Percentiles rank a stretch among this genome's conserved stretches.
These are phyloP conservation scores for Sus cebifrons DNA, from an alignment of 2,797 vertebrate genomes.

Conservation along the genomic window DNA sequence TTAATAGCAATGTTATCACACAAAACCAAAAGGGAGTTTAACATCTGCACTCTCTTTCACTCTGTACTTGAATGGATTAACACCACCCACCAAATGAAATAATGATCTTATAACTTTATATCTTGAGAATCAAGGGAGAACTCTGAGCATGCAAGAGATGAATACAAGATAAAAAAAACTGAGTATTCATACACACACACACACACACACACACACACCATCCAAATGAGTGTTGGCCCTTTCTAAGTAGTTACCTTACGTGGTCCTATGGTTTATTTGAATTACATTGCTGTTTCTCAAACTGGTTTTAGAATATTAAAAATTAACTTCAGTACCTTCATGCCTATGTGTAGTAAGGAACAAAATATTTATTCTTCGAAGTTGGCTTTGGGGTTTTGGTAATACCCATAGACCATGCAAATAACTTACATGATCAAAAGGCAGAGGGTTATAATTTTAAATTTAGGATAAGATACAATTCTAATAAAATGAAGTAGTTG, in stretches of 20 bases:
- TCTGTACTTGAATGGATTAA: not conserved
- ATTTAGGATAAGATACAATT: slow-evolving; percentile 34
- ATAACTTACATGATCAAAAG: slow-evolving; percentile 22
- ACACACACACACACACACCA: not conserved
- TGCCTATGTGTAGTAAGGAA: slow-evolving; percentile 2
- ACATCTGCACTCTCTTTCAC: not conserved
- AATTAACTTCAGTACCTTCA: slow-evolving; percentile 40
- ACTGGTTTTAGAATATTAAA: slow-evolving; percentile 55
- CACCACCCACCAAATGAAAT: slow-evolving; percentile 2
- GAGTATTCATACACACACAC: not conserved
- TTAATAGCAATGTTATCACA: not conserved
- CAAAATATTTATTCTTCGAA: slow-evolving; percentile 60
- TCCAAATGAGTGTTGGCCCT: slow-evolving; percentile 48
- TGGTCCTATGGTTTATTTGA: not conserved
- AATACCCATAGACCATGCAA: not conserved
- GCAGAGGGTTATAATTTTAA: slow-evolving; percentile 7
- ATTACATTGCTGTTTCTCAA: not conserved
- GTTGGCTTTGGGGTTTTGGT: slow-evolving; percentile 33
- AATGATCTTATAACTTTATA: not conserved
- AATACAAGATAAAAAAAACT: slow-evolving; percentile 24
- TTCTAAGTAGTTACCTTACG: not conserved
- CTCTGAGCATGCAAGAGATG: not conserved
- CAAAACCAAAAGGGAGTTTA: not conserved
- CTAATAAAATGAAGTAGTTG: slow-evolving; percentile 11
- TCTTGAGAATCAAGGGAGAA: slow-evolving; percentile 31